phyloP scores from a whole-genome alignment of 1,140 invertebrate genomes.

The Chironomus tepperi region DNA sequence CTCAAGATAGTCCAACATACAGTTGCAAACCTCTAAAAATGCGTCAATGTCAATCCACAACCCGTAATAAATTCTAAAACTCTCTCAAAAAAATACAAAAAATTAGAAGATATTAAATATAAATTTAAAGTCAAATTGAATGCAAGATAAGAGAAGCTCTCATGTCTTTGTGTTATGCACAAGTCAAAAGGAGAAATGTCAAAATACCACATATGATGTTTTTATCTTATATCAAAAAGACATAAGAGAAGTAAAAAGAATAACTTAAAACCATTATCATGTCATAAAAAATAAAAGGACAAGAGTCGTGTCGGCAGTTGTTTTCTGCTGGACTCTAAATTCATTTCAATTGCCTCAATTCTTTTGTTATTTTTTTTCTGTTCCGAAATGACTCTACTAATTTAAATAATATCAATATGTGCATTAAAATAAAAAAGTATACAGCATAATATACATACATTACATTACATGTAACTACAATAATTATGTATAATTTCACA shows the following conservation, averaged over 20 bases:
- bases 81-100: too few species aligned
- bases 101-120: too few species aligned
- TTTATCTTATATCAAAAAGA: background rate
- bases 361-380: background rate
- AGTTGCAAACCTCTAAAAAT: too few species aligned
- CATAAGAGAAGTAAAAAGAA: background rate
- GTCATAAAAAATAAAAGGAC: constrained; percentile 3
- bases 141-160: too few species aligned
- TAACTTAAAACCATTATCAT: background rate
- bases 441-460: background rate
- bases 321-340: too few species aligned
- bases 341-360: too few species aligned
- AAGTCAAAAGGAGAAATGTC: background rate
- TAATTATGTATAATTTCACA: constrained; percentile 15
- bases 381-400: constrained; percentile 6
- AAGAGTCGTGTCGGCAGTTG: too few species aligned
- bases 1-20: too few species aligned
- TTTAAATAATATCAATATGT: background rate
- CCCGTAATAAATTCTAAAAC: too few species aligned
- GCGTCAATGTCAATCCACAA: too few species aligned
- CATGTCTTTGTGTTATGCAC: too few species aligned
- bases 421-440: background rate
- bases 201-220: constrained; percentile 2
- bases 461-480: constrained; percentile 8
- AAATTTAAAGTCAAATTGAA: too few species aligned